These are phyloP conservation scores for Timandra comae DNA, from an alignment of 2,888 invertebrate species.

Conservation along the genomic window DNA sequence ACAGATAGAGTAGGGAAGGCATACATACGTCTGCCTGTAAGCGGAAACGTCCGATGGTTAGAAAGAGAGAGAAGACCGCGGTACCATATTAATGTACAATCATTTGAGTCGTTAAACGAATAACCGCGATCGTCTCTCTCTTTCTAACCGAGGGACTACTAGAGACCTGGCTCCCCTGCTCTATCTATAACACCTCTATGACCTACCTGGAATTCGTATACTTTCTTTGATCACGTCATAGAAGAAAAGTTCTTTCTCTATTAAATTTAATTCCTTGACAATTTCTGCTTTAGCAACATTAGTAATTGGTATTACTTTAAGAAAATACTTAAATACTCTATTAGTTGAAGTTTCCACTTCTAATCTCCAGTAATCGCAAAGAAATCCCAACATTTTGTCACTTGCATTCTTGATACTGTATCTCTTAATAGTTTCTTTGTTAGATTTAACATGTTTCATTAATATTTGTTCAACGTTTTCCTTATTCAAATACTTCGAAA, in stretches of 20 bases:
- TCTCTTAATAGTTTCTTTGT: conserved; percentile 26
- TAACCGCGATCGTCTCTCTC: no score
- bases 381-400: conserved; percentile 61
- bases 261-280: conserved; percentile 49
- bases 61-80: no score
- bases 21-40: no score
- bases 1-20: no score
- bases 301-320: conserved; percentile 50
- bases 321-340: conserved; percentile 42
- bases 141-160: no score
- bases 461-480: conserved; percentile 43
- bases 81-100: no score
- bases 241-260: conserved; percentile 52
- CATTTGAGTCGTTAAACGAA: no score
- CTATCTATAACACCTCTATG: no score
- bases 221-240: conserved; percentile 45
- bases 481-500: conserved; percentile 28
- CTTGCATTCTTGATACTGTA: conserved; percentile 46
- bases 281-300: conserved; percentile 58
- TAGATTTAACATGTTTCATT: conserved; percentile 25
- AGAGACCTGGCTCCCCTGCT: no score
- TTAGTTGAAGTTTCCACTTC: conserved; percentile 33
- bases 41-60: no score
- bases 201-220: conserved; percentile 45
- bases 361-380: conserved; percentile 62